These are phyloP conservation scores for Melieria omissa DNA, from an alignment of 2,888 invertebrate species.

Conservation along the genomic window DNA sequence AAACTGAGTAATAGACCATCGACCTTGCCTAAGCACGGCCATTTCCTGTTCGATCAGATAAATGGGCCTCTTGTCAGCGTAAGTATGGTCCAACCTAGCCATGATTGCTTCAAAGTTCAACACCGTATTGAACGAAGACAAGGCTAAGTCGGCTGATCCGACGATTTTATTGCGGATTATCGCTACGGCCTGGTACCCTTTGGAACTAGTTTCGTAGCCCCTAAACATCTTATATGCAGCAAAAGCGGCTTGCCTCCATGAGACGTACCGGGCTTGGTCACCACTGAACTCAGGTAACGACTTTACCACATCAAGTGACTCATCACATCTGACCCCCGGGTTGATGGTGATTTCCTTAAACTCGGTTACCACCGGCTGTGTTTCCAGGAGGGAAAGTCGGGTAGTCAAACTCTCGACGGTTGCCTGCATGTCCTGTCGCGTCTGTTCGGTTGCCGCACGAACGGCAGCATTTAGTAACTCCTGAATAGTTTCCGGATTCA, in stretches of 20 bases:
- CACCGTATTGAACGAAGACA: slow-evolving; percentile 24
- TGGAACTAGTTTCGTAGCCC: slow-evolving; percentile 6
- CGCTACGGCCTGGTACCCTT: slow-evolving; percentile 8
- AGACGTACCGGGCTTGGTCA: slow-evolving; percentile 34
- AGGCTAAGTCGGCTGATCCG: slow-evolving; percentile 2
- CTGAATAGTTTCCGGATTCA: no score
- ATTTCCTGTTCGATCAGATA: slow-evolving; percentile 32
- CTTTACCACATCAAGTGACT: slow-evolving; percentile 30
- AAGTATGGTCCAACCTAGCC: slow-evolving; percentile 30
- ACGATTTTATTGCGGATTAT: slow-evolving; percentile 5
- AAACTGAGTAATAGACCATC: slow-evolving; percentile 18
- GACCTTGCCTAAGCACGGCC: slow-evolving; percentile 23
- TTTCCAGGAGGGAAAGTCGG: slow-evolving; percentile 1
- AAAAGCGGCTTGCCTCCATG: slow-evolving; percentile 37
- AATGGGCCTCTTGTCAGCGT: slow-evolving; percentile 31
- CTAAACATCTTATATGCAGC: slow-evolving; percentile 11
- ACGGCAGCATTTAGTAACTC: not conserved
- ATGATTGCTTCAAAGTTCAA: slow-evolving; percentile 31
- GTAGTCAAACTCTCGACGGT: not conserved
- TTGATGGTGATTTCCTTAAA: not conserved
- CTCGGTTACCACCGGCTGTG: slow-evolving; percentile 5
- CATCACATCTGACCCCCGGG: slow-evolving; percentile 1
- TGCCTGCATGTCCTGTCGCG: not conserved
- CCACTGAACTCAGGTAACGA: slow-evolving; percentile 28
- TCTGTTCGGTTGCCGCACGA: not conserved